Percentiles rank a stretch among this genome's conserved stretches.
These are phyloP conservation scores for Theretra japonica DNA, from an alignment of 2,888 invertebrate species.

Conservation along the genomic window DNA sequence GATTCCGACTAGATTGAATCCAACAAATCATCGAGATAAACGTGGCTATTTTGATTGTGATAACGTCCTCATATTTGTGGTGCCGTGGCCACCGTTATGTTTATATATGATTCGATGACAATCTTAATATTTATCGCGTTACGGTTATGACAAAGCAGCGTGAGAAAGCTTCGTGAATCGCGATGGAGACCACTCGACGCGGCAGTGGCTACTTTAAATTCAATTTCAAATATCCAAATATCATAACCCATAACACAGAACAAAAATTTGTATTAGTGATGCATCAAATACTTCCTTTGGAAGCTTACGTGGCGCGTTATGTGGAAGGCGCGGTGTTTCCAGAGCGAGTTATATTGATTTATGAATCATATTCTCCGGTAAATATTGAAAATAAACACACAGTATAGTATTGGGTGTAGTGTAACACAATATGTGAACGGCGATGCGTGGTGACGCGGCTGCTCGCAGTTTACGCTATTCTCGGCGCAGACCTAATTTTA, in stretches of 20 bases:
- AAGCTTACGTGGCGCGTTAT: neutral
- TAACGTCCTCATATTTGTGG: constrained; percentile 27
- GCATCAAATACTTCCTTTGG: neutral
- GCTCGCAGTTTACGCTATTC: constrained; percentile 80
- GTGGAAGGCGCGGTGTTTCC: constrained; percentile 42
- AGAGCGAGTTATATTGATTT: constrained; percentile 40
- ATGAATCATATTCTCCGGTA: constrained; percentile 46
- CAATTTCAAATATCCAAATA: constrained; percentile 5
- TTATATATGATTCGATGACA: constrained; percentile 27
- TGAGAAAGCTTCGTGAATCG: constrained; percentile 34
- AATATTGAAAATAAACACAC: constrained; percentile 53
- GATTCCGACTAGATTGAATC: constrained; percentile 37
- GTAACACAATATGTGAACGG: constrained; percentile 79
- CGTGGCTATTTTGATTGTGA: constrained; percentile 25
- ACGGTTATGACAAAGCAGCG: constrained; percentile 18
- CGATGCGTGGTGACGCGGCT: constrained; percentile 69
- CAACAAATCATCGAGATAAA: constrained; percentile 29
- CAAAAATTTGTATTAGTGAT: neutral
- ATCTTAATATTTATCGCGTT: constrained; percentile 27
- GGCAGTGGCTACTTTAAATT: neutral
- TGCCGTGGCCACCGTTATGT: constrained; percentile 27
- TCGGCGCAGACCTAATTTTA: constrained; percentile 82
- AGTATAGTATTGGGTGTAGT: constrained; percentile 59
- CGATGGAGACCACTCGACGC: constrained; percentile 17
- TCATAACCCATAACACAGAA: neutral